phyloP scores from a whole-genome alignment of 2,113 vertebrate genomes.

The Nannobrachium achirus region DNA sequence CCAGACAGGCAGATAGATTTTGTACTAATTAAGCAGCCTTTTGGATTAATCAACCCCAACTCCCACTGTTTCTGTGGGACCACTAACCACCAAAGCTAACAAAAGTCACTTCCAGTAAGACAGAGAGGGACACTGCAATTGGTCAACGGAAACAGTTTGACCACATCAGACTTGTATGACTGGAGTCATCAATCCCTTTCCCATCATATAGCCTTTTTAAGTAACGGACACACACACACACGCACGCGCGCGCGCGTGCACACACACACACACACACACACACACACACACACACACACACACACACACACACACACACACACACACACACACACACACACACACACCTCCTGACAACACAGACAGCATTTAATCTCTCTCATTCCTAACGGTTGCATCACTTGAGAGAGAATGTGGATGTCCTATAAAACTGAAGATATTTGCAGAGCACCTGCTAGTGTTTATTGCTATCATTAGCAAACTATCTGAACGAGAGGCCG shows the following conservation, averaged over 20 bases:
- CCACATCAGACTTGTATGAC: constrained; percentile 56
- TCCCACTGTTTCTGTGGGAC: not conserved
- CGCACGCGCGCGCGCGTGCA: not conserved
- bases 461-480: constrained; percentile 67
- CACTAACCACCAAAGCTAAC: constrained; percentile 19
- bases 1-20: no score
- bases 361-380: not conserved
- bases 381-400: constrained; percentile 20
- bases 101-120: constrained; percentile 46
- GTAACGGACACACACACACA: not conserved
- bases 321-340: not conserved
- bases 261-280: not conserved
- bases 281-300: not conserved
- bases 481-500: constrained; percentile 51
- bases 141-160: constrained; percentile 33
- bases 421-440: constrained; percentile 35
- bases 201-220: constrained; percentile 9
- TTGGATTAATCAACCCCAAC: not conserved
- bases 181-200: constrained; percentile 31
- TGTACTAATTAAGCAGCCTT: no score
- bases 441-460: constrained; percentile 61
- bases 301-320: not conserved
- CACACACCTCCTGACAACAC: not conserved
- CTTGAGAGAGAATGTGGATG: constrained; percentile 21
- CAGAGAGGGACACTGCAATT: constrained; percentile 21